Evolutionary conservation across 2,113 vertebrate species (phyloP).

Genomic region (Hipposideros armiger): DNA sequence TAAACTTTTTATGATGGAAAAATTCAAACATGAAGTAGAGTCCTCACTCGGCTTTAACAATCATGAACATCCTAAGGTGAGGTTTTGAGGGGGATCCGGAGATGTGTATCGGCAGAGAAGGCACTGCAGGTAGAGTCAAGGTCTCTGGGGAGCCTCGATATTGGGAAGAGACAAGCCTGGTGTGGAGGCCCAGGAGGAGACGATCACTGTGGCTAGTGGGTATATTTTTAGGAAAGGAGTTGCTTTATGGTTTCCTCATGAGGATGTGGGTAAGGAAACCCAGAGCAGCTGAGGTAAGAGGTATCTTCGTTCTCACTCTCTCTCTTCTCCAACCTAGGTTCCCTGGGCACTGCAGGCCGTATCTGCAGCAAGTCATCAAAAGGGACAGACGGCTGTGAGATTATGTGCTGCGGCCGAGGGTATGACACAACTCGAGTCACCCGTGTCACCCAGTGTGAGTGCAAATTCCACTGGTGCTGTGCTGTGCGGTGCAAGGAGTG

Average conservation of each 20-base stretch:
- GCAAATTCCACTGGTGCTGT: constrained; percentile 99
- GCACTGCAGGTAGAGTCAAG: neutral
- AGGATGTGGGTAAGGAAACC: constrained; percentile 45
- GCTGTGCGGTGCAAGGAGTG: constrained; percentile 97
- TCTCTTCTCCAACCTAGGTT: constrained; percentile 88
- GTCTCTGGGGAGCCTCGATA: neutral
- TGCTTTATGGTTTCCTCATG: constrained; percentile 51
- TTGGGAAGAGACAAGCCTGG: neutral
- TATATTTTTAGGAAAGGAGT: constrained; percentile 58
- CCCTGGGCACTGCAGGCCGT: constrained; percentile 95
- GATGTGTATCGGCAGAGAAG: neutral
- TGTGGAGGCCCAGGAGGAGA: neutral
- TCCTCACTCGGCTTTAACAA: neutral
- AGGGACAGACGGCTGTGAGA: constrained; percentile 96
- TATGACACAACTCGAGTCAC: constrained; percentile 98
- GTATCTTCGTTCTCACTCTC: constrained; percentile 13
- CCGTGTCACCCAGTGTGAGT: constrained; percentile 96
- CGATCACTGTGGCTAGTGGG: neutral
- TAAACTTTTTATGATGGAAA: constrained; percentile 27
- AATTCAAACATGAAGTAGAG: constrained; percentile 41
- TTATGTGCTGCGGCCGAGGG: constrained; percentile 99
- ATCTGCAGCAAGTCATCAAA: constrained; percentile 95
- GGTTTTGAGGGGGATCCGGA: neutral
- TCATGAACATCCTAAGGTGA: neutral
- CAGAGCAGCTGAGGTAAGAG: neutral